phyloP scores from a whole-genome alignment of 2,888 invertebrate genomes.

The Macaria notata region DNA sequence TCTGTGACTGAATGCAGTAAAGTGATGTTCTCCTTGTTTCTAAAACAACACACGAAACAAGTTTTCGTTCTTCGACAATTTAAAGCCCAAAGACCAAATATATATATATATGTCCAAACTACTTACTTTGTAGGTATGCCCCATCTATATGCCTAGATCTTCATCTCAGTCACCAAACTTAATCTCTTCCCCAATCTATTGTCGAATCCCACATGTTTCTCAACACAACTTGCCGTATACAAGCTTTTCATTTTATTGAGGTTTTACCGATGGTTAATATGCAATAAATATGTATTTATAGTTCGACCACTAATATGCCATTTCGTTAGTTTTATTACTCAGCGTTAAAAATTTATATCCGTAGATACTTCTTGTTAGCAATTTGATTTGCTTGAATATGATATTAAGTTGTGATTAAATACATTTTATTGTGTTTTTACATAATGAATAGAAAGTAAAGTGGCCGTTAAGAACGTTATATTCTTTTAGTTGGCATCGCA shows the following conservation, averaged over 20 bases:
- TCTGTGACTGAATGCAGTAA: too few relatives aligned
- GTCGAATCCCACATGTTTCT: constrained; percentile 50
- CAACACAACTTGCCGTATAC: constrained; percentile 52
- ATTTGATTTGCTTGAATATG: constrained; percentile 69
- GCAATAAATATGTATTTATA: constrained; percentile 76
- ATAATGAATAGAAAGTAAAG: constrained; percentile 47
- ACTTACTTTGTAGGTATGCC: too few relatives aligned
- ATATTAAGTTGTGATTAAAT: constrained; percentile 64
- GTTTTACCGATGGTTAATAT: constrained; percentile 74
- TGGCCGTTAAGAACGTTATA: constrained; percentile 27
- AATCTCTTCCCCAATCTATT: constrained; percentile 40
- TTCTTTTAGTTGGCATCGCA: constrained; percentile 30
- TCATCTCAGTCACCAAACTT: constrained; percentile 26
- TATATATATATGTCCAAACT: too few relatives aligned
- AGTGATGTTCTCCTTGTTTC: too few relatives aligned
- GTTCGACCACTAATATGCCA: constrained; percentile 66
- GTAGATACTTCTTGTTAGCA: constrained; percentile 59
- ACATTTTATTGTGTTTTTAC: constrained; percentile 58
- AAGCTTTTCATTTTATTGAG: constrained; percentile 58
- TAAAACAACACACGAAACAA: too few relatives aligned
- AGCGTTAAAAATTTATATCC: constrained; percentile 65
- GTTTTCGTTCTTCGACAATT: too few relatives aligned
- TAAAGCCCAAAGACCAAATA: too few relatives aligned
- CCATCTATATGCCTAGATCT: too few relatives aligned
- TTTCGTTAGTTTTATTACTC: constrained; percentile 71